These are phyloP conservation scores for Pyrocoelia pectoralis DNA, from an alignment of 2,888 invertebrate species.

Conservation along the genomic window DNA sequence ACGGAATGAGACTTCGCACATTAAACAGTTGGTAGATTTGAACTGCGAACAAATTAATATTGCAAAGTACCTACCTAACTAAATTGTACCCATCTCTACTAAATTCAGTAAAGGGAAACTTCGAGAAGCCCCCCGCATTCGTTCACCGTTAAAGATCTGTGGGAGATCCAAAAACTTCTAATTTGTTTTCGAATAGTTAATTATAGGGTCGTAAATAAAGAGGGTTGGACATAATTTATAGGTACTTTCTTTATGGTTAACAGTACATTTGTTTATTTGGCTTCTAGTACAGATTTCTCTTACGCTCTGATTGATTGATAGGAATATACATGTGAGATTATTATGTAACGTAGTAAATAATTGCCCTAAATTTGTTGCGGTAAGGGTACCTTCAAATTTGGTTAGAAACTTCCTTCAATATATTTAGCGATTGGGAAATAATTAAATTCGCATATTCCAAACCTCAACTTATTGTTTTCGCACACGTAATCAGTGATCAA, in stretches of 20 bases:
- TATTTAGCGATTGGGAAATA: background rate
- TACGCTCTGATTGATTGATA: background rate
- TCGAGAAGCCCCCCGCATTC: constrained; percentile 18
- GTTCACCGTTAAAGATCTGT: constrained; percentile 27
- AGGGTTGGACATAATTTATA: constrained; percentile 21
- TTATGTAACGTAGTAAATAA: background rate
- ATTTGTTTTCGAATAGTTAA: constrained; percentile 28
- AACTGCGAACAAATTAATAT: background rate
- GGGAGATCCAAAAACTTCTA: constrained; percentile 27
- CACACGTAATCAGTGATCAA: background rate
- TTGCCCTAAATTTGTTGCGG: background rate
- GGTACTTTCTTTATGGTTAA: constrained; percentile 11
- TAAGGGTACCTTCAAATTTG: constrained; percentile 3
- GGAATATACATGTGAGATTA: background rate
- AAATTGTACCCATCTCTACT: constrained; percentile 21
- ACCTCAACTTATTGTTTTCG: constrained; percentile 4
- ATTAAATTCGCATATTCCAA: constrained; percentile 6
- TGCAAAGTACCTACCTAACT: background rate
- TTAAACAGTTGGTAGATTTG: background rate
- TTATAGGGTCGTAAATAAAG: constrained; percentile 28
- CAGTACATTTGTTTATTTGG: background rate
- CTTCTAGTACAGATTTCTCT: background rate
- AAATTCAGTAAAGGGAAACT: constrained; percentile 7
- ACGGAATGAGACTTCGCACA: background rate
- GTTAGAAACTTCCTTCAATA: constrained; percentile 5